Base-by-base conservation (phyloP, 2,888 invertebrate genomes). In the Brenthis daphne region DNA sequence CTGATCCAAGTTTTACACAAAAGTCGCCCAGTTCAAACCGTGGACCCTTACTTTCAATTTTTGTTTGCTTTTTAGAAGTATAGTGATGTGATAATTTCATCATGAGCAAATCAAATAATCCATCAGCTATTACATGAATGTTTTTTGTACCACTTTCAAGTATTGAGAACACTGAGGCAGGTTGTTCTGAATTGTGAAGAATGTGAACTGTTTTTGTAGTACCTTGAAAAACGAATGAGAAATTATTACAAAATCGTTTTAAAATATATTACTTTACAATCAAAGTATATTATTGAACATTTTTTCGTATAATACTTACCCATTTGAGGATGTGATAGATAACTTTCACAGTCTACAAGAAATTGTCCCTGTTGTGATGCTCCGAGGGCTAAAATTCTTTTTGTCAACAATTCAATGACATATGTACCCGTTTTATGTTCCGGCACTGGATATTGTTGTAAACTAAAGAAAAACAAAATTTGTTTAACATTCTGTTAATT, bases 121-220 rank as follows among this genome's bases (percentile, higher is more conserved):
- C 96, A 82, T 99, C 99, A 0, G 98, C 98, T 48, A 98, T 96
- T 0, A 99, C 94, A 2, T 98, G 96, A 47, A 98, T 96, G 70
- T 96, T 96, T 83, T 97, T 97, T 13, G 95, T 95, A 0, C 97
- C 98, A 63, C 96, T 96, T 79, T 99, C 99, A 8, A 99, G 92
- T 43, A 98, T 95, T 11, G 98, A 96, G 89, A 98, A 99, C 3
- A 98, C 98, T 0, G 98, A 97, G 0, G 98, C 98, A 0, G 99
- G 99, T 82, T 98, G 97, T 83, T 99, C 99, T 0, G 98, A 98
- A 86, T 99, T 98, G 89, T 99, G 98, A 11, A 99, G 93, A n/a
- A 99, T 96, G 86, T 98, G 98, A 0, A 98, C 96, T 0, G 96
- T 96, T 79, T 97, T 95, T 70, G 96, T 96, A 58, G 95, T 94